Percentiles rank a stretch among this genome's conserved stretches.
Evolutionary conservation across 2,797 vertebrate genomes (phyloP).

Genomic region (Trachops cirrhosus): DNA sequence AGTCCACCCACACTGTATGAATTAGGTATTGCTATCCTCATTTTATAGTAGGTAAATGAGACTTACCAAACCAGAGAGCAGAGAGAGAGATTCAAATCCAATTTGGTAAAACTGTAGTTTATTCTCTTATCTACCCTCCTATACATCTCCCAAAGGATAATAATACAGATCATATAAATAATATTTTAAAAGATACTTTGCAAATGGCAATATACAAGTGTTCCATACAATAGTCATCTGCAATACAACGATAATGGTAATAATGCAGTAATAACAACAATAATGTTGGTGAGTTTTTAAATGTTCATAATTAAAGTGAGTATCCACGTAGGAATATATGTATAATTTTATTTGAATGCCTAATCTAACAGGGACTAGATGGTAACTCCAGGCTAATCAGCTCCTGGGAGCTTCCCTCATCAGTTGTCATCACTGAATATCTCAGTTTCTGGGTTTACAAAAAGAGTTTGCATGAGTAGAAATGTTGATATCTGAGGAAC

Average conservation of each 20-base stretch:
- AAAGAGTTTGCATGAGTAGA: background rate
- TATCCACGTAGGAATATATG: background rate
- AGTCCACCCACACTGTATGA: background rate
- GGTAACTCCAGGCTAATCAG: background rate
- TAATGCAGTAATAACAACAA: background rate
- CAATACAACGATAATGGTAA: background rate
- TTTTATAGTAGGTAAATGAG: background rate
- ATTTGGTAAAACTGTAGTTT: background rate
- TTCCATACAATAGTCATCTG: background rate
- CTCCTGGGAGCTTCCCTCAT: background rate
- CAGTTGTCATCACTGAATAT: background rate
- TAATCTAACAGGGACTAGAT: background rate
- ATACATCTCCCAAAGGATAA: background rate
- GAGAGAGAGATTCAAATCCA: background rate
- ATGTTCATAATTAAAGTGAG: background rate
- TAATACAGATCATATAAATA: background rate
- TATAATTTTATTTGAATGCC: background rate
- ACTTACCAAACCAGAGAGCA: background rate
- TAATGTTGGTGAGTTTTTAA: background rate
- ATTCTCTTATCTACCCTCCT: background rate
- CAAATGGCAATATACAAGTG: background rate
- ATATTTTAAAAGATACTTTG: background rate
- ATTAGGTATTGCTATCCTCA: background rate
- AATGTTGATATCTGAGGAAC: constrained; percentile 42
- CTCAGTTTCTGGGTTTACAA: background rate